Evolutionary conservation across 2,797 vertebrate genomes (phyloP).

Genomic region (Poecilia picta): DNA sequence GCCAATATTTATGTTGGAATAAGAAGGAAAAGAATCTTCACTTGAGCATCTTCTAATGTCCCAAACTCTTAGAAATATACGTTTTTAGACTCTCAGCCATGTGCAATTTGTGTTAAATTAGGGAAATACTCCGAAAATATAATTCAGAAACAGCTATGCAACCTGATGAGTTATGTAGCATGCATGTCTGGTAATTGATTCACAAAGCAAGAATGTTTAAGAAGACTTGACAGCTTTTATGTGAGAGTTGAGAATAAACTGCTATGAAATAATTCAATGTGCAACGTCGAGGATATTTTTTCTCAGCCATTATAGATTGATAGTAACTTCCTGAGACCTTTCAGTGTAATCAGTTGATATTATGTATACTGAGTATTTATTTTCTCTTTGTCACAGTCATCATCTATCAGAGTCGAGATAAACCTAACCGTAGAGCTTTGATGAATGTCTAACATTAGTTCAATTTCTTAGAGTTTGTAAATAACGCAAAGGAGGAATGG

Average conservation of each 20-base stretch:
- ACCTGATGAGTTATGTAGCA: slow-evolving; percentile 33
- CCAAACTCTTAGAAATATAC: slow-evolving; percentile 10
- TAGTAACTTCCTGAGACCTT: background rate
- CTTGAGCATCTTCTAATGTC: slow-evolving; percentile 1
- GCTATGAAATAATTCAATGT: slow-evolving; percentile 15
- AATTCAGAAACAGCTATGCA: slow-evolving; percentile 35
- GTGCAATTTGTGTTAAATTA: slow-evolving; percentile 8
- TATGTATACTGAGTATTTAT: slow-evolving; percentile 9
- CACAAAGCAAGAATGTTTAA: slow-evolving; percentile 30
- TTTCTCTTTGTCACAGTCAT: slow-evolving; percentile 20
- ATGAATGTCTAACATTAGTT: slow-evolving; percentile 12
- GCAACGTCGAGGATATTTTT: slow-evolving; percentile 8
- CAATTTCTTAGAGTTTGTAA: slow-evolving; percentile 5
- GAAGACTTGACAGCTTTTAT: slow-evolving; percentile 23
- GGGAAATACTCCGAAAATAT: slow-evolving; percentile 5
- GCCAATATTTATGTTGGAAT: slow-evolving; percentile 2
- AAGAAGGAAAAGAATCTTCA: slow-evolving; percentile 1
- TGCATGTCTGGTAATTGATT: slow-evolving; percentile 36
- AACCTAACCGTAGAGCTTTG: slow-evolving; percentile 16
- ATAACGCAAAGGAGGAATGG: slow-evolving; percentile 19
- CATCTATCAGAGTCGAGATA: slow-evolving; percentile 11
- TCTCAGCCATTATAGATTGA: slow-evolving; percentile 24
- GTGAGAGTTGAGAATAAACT: slow-evolving; percentile 26
- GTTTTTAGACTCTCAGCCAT: background rate
- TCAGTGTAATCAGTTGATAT: slow-evolving; percentile 1